These are phyloP conservation scores for Cynoglossus semilaevis DNA, from an alignment of 2,113 vertebrate species.

Conservation along the genomic window DNA sequence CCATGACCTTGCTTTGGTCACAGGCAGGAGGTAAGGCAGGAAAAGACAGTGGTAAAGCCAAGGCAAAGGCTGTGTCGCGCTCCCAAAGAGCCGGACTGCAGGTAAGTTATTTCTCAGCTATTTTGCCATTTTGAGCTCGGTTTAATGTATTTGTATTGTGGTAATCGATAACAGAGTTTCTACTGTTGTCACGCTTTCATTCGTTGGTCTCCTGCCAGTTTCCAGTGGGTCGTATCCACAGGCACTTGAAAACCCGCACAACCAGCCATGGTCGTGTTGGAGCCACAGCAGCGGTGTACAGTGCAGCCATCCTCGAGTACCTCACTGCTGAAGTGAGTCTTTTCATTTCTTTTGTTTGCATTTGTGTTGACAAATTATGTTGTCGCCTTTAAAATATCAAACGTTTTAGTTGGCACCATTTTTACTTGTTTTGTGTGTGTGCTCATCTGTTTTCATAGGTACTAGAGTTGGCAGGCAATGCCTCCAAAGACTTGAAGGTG, in stretches of 20 bases:
- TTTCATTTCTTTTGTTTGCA: neutral
- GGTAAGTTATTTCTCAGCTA: slow-evolving; percentile 67
- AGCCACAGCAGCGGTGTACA: slow-evolving; percentile 96
- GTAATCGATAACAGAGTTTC: neutral
- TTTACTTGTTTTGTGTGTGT: neutral
- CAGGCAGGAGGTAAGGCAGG: slow-evolving; percentile 98
- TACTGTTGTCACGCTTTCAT: neutral
- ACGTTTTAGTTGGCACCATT: neutral
- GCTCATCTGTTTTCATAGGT: slow-evolving; percentile 73
- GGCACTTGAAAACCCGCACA: slow-evolving; percentile 97
- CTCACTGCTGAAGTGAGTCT: slow-evolving; percentile 91
- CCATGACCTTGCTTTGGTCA: neutral
- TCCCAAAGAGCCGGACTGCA: slow-evolving; percentile 96
- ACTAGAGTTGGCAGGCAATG: slow-evolving; percentile 96
- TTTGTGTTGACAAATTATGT: neutral
- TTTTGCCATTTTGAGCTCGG: slow-evolving; percentile 19
- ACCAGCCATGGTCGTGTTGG: slow-evolving; percentile 97
- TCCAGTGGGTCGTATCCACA: slow-evolving; percentile 95
- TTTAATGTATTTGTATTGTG: neutral
- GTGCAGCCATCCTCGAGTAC: slow-evolving; percentile 96
- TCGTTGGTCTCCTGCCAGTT: slow-evolving; percentile 76
- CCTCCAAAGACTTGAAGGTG: slow-evolving; percentile 97
- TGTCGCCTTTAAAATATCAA: no score
- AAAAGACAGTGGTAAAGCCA: slow-evolving; percentile 98
- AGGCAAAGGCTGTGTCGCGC: slow-evolving; percentile 96